Base-by-base conservation (phyloP, 1,140 invertebrate genomes). In the Drusus annulatus region DNA sequence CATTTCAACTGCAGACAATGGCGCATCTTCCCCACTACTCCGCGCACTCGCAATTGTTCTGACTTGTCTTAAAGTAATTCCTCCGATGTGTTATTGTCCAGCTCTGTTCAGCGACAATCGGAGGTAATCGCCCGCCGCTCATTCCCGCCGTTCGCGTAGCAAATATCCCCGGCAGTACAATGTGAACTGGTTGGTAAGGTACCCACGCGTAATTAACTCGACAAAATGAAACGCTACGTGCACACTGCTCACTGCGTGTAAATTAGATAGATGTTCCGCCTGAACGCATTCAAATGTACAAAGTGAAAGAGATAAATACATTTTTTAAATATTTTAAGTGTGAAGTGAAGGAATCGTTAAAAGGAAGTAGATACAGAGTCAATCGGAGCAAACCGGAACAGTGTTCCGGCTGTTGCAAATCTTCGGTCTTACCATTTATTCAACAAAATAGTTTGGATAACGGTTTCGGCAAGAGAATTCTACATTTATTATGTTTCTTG, bases 31-130 rank as follows among this genome's bases (percentile, higher is more conserved):
- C 65, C 21, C 65, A 17, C 50, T 45, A 19, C 21, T 31, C 36
- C 36, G 28, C 65, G 36, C n/a, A 16, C 65, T 50, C 17, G 3
- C 28, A 69, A 69, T 21, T 69, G 36, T 45, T 45, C 31, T 17
- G 36, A 69, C 25, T 50, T 50, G 65, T 45, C 28, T 36, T 69
- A 50, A n/a, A 17, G 28, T 45, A 69, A 69, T 69, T 69, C 28
- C n/a, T 50, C 16, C 36, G n/a, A 69, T 25, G 65, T 69, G 65
- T 69, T 69, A 69, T 69, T 69, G 65, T 69, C 65, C 65, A 69
- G 65, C 65, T 36, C 19, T 69, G 65, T 69, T 69, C 8, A 69
- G 16, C 65, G 50, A 31, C 28, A 45, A 69, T 3, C 19, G 65
- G 23, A 23, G 15, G 21, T 63, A 69, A 69, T 69, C 65, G 50